Percentiles rank a stretch among this genome's conserved stretches.
Conservation (phyloP, 2,797 vertebrate genomes). For the Scolopax bukidnonensis region DNA sequence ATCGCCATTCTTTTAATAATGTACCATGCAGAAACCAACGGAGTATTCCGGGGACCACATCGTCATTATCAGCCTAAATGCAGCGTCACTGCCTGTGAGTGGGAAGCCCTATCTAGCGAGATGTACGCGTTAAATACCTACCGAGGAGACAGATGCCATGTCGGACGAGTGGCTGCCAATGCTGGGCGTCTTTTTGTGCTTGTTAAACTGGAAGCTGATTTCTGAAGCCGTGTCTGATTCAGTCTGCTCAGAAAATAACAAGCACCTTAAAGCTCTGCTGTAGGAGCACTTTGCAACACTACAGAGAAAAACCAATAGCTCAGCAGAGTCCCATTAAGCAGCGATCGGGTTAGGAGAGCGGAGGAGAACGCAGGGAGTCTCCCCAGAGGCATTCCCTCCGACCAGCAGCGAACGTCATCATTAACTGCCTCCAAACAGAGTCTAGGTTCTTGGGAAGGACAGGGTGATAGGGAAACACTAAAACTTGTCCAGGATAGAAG, state of each 20-base stretch:
- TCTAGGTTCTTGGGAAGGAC: not conserved
- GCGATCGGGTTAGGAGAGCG: not conserved
- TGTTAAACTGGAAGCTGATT: conserved; percentile 75
- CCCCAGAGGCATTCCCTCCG: conserved; percentile 29
- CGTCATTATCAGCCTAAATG: not conserved
- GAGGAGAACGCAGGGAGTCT: conserved; percentile 18
- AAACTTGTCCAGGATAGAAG: not conserved
- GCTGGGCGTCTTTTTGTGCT: conserved; percentile 74
- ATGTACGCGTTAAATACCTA: conserved; percentile 3
- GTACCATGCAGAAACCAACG: not conserved
- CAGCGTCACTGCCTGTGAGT: accelerated
- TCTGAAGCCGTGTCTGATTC: conserved; percentile 80
- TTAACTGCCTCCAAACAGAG: conserved; percentile 28
- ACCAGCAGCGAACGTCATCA: conserved; percentile 10
- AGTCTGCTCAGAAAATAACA: conserved; percentile 70
- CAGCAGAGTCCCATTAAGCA: conserved; percentile 19
- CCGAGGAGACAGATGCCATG: conserved; percentile 80
- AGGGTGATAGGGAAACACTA: not conserved
- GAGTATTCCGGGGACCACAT: not conserved
- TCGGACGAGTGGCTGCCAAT: conserved; percentile 77
- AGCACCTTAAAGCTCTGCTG: not conserved
- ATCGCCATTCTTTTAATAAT: accelerated
- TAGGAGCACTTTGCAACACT: not conserved
- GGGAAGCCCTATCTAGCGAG: not conserved
- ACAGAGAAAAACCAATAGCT: not conserved